Evolutionary conservation across 2,888 invertebrate species (phyloP).

Genomic region (Sthenelais limicola): DNA sequence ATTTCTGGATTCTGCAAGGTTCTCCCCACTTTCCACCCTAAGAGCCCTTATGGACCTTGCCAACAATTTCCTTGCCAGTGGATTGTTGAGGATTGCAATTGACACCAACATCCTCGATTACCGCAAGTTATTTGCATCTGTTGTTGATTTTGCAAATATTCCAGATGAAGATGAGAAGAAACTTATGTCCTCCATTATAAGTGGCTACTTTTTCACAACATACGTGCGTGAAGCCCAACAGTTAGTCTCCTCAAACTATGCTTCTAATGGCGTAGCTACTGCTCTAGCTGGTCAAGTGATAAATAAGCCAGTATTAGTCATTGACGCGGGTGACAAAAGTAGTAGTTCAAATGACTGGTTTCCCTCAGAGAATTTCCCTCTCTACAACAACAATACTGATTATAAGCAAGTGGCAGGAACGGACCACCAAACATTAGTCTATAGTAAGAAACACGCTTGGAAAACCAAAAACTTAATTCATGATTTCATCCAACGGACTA

Average conservation of each 20-base stretch:
- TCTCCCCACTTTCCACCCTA: conserved; percentile 19
- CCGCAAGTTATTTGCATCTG: not conserved
- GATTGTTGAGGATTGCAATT: conserved; percentile 34
- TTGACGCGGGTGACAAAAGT: conserved; percentile 36
- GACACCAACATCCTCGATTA: conserved; percentile 25
- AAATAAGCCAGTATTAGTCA: conserved; percentile 37
- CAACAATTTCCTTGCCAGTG: conserved; percentile 23
- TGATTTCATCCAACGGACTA: conserved; percentile 27
- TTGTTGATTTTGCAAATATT: conserved; percentile 14
- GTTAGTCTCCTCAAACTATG: conserved; percentile 12
- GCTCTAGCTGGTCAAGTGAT: not conserved
- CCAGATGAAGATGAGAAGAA: not conserved
- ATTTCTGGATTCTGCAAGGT: conserved; percentile 39
- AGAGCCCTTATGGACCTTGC: not conserved
- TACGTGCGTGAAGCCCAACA: conserved; percentile 16
- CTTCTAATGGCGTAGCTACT: not conserved
- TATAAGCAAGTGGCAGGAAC: conserved; percentile 11
- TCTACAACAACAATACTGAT: conserved; percentile 4
- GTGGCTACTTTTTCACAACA: conserved; percentile 30
- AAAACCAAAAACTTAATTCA: conserved; percentile 23
- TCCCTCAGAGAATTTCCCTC: conserved; percentile 8
- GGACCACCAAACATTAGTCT: conserved; percentile 26
- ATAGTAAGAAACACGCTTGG: not conserved
- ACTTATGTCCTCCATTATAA: not conserved
- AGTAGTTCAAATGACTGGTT: not conserved